A percentile compares a stretch with the other conserved stretches of the same genome.
These are phyloP conservation scores for Dichetophora obliterata DNA, from an alignment of 2,888 invertebrate genomes.

Conservation along the genomic window DNA sequence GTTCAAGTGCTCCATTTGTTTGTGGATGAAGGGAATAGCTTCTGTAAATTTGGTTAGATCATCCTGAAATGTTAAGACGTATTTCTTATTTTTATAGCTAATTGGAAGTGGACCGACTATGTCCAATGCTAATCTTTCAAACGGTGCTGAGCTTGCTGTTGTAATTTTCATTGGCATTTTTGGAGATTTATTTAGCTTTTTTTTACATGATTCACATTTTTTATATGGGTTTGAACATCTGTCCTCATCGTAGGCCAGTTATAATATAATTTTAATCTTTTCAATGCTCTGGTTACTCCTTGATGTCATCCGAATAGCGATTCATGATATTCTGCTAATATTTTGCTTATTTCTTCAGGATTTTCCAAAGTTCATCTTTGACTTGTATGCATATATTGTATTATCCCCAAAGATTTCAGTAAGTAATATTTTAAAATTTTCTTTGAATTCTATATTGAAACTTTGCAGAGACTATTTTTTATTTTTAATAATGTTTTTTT, in stretches of 20 bases:
- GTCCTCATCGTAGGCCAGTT: not conserved
- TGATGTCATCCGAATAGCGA: not conserved
- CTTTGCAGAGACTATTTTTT: no score
- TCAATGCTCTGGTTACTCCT: not conserved
- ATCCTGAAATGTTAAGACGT: no score
- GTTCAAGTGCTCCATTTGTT: no score
- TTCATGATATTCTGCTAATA: not conserved
- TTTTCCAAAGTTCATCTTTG: not conserved
- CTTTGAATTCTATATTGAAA: no score
- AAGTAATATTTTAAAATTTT: no score
- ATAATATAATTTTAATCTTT: not conserved
- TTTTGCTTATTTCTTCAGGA: not conserved
- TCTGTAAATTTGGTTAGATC: no score
- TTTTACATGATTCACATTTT: conserved; percentile 7
- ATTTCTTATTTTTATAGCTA: no score
- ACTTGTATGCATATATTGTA: not conserved
- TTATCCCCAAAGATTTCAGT: no score
- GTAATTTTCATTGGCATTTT: not conserved
- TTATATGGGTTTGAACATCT: not conserved
- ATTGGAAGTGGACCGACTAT: no score
- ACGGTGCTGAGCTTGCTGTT: not conserved
- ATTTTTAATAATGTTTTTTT: no score
- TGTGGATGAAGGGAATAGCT: no score
- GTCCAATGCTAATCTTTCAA: not conserved
- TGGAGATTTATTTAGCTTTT: not conserved